A percentile compares a stretch with the other conserved stretches of the same genome.
Evolutionary conservation across 2,888 invertebrate genomes (phyloP).

Genomic region (Lutraria lutraria): DNA sequence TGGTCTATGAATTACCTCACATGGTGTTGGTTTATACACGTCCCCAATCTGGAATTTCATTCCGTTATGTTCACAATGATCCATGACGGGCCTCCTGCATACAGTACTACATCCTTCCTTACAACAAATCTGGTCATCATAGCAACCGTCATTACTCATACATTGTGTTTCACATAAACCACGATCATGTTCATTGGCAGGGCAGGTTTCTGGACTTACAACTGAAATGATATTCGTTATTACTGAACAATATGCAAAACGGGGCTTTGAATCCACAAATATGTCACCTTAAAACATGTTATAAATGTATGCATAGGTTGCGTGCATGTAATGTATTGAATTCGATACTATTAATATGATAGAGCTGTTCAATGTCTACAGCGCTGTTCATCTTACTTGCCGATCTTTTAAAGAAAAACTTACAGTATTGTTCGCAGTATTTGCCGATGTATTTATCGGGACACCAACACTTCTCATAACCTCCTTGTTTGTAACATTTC

Average conservation of each 20-base stretch:
- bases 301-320: too few species aligned
- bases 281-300: too few species aligned
- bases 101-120: constrained; percentile 41
- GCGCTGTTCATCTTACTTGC: neutral
- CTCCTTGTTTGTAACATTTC: constrained; percentile 37
- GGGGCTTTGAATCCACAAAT: neutral
- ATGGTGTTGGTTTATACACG: neutral
- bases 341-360: too few species aligned
- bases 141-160: constrained; percentile 28
- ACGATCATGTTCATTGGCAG: neutral
- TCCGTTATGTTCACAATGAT: constrained; percentile 13
- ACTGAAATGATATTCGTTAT: constrained; percentile 16
- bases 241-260: neutral
- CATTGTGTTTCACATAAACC: constrained; percentile 22
- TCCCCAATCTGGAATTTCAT: constrained; percentile 5
- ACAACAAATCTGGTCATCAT: constrained; percentile 36
- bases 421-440: constrained; percentile 42
- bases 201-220: constrained; percentile 19
- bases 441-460: constrained; percentile 46
- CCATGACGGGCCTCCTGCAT: constrained; percentile 24
- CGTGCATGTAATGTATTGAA: too few species aligned
- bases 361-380: neutral
- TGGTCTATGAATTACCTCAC: constrained; percentile 7
- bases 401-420: constrained; percentile 9
- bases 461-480: constrained; percentile 42